Percentiles rank a stretch among this genome's conserved stretches.
phyloP scores from a whole-genome alignment of 1,140 invertebrate species.

The Harlomillsia oculata region DNA sequence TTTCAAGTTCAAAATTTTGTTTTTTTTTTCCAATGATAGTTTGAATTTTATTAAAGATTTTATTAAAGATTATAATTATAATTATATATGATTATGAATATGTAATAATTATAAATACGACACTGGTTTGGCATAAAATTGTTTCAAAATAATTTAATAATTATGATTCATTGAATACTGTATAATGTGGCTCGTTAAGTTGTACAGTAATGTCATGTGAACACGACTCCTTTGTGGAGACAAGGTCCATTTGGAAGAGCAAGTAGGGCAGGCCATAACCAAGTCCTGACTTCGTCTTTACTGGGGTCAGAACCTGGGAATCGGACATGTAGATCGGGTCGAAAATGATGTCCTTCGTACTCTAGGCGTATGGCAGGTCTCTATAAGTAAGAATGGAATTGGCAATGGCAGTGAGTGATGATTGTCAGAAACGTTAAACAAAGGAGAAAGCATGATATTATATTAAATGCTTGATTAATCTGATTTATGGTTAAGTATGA shows the following conservation, averaged over 20 bases:
- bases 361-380: slow-evolving; percentile 46
- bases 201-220: slow-evolving; percentile 45
- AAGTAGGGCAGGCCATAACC: slow-evolving; percentile 61
- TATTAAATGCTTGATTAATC: background rate
- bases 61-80: too few species aligned
- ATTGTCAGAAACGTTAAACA: background rate
- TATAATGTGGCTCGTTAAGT: too few species aligned
- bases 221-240: slow-evolving; percentile 59
- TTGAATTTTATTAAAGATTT: too few species aligned
- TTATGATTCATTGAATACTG: too few species aligned
- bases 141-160: too few species aligned
- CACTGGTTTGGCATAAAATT: too few species aligned
- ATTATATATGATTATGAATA: too few species aligned
- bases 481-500: slow-evolving; percentile 32
- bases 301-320: slow-evolving; percentile 54
- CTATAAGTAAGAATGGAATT: slow-evolving; percentile 37
- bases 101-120: too few species aligned
- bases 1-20: too few species aligned
- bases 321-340: slow-evolving; percentile 51
- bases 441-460: background rate
- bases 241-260: slow-evolving; percentile 54
- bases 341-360: slow-evolving; percentile 51
- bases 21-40: too few species aligned
- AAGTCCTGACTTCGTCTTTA: slow-evolving; percentile 50
- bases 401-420: background rate